Percentiles rank a stretch among this genome's conserved stretches.
These are phyloP conservation scores for Tuta absoluta DNA, from an alignment of 2,888 invertebrate species.

Conservation along the genomic window DNA sequence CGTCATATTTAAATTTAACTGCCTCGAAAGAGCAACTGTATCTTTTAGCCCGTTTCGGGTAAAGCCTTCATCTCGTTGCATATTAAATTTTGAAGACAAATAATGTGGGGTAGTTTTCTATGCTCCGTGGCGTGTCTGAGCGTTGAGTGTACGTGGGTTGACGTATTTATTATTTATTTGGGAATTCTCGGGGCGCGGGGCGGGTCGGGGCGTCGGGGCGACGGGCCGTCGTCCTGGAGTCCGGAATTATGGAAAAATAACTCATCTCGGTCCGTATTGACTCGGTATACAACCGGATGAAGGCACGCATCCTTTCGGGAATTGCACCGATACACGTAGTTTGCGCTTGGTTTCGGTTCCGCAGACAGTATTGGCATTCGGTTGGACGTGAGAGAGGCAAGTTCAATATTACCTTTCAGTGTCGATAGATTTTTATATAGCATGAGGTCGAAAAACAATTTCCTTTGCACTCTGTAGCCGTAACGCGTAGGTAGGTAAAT, in stretches of 20 bases:
- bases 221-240: constrained; percentile 34
- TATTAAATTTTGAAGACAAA: constrained; percentile 61
- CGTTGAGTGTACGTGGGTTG: constrained; percentile 42
- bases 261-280: constrained; percentile 76
- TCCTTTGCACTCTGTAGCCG: too few species aligned
- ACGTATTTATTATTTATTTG: constrained; percentile 81
- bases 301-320: constrained; percentile 64
- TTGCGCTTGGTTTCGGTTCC: constrained; percentile 41
- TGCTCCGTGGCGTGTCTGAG: constrained; percentile 46
- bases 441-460: neutral
- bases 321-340: constrained; percentile 60
- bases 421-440: constrained; percentile 11
- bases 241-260: constrained; percentile 76
- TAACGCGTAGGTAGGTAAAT: too few species aligned
- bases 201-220: constrained; percentile 36
- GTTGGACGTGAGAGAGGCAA: constrained; percentile 35
- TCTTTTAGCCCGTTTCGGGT: constrained; percentile 27
- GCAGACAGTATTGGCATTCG: constrained; percentile 35
- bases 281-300: constrained; percentile 60
- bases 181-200: constrained; percentile 62
- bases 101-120: constrained; percentile 41
- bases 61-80: constrained; percentile 48
- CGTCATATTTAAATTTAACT: constrained; percentile 30
- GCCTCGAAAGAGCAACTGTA: constrained; percentile 25
- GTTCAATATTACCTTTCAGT: constrained; percentile 22